Conservation (phyloP, 2,888 invertebrate species). For the Halictus quadricinctus region DNA sequence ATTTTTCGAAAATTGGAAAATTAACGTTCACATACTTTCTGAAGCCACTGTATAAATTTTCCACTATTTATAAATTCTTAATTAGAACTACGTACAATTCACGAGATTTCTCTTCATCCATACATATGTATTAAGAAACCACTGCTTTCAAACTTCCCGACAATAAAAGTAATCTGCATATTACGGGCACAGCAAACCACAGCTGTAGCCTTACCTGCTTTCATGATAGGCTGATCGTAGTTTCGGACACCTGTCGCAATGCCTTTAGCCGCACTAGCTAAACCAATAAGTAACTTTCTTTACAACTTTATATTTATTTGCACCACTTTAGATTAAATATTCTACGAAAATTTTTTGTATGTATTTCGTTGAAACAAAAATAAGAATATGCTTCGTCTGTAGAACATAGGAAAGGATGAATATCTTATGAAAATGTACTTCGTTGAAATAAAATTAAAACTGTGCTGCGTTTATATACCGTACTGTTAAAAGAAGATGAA, state of each 20-base stretch:
- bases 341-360: neutral
- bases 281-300: neutral
- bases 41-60: neutral
- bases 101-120: neutral
- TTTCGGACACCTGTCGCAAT: neutral
- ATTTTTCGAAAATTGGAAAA: neutral
- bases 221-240: neutral
- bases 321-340: neutral
- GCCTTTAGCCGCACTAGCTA: neutral
- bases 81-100: neutral
- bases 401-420: neutral
- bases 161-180: conserved; percentile 1
- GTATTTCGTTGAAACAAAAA: neutral
- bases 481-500: neutral
- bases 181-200: neutral
- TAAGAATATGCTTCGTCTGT: neutral
- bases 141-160: neutral
- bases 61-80: neutral
- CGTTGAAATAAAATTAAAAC: neutral
- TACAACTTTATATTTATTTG: neutral
- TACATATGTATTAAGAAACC: neutral
- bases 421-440: neutral
- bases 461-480: neutral
- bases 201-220: neutral
- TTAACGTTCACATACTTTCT: neutral